A percentile compares a stretch with the other conserved stretches of the same genome.
Evolutionary conservation across 2,888 invertebrate species (phyloP).

Genomic region (Megamerina dolium): DNA sequence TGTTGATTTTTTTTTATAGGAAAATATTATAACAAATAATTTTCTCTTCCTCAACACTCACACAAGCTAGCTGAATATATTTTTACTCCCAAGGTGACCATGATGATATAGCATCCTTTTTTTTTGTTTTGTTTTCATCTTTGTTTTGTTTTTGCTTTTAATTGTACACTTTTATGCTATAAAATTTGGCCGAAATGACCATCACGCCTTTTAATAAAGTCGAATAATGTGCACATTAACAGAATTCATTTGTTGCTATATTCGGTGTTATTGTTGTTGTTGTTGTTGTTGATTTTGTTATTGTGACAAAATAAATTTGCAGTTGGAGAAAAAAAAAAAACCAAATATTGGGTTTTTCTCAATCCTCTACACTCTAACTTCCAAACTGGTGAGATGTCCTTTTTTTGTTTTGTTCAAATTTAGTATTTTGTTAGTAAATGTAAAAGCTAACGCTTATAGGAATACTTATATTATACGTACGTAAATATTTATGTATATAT

Average conservation of each 20-base stretch:
- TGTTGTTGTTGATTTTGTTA: too few relatives aligned
- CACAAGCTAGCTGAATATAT: too few relatives aligned
- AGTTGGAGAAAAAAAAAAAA: conserved; percentile 37
- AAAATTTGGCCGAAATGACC: conserved; percentile 38
- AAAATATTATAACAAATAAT: too few relatives aligned
- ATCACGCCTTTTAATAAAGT: conserved; percentile 42
- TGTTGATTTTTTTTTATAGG: too few relatives aligned
- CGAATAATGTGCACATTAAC: conserved; percentile 43
- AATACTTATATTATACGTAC: too few relatives aligned
- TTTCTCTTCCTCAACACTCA: too few relatives aligned
- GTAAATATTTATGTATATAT: too few relatives aligned
- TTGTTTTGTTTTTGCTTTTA: conserved; percentile 8
- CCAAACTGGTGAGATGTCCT: not conserved
- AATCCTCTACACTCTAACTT: not conserved
- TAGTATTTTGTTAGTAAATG: too few relatives aligned
- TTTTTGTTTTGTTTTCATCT: conserved; percentile 20
- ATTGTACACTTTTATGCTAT: conserved; percentile 26
- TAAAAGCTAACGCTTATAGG: too few relatives aligned
- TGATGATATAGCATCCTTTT: not conserved
- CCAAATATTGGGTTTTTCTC: conserved; percentile 35
- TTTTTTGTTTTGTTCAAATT: not conserved
- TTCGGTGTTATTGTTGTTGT: not conserved
- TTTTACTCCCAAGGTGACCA: not conserved
- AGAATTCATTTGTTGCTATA: conserved; percentile 37
- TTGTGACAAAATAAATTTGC: conserved; percentile 34